Conservation (phyloP, 2,113 vertebrate species). For the Potamarius usumacintae region DNA sequence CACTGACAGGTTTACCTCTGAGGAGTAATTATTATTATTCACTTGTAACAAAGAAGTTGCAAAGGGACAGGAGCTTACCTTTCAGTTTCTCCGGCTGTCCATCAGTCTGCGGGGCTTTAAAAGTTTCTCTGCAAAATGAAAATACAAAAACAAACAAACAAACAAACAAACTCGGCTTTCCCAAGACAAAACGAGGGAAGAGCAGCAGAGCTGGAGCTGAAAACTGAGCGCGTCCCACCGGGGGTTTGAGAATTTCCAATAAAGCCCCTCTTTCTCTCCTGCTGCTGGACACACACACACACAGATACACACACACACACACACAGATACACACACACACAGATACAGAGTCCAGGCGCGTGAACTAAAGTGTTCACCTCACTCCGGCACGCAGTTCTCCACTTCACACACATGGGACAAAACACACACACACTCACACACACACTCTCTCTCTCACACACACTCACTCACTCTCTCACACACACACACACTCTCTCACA, state of each 20-base stretch:
- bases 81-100: conserved; percentile 55
- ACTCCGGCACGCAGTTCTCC: conserved; percentile 40
- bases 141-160: conserved; percentile 1
- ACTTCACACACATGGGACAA: conserved; percentile 54
- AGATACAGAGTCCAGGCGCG: conserved; percentile 54
- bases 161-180: conserved; percentile 52
- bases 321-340: neutral
- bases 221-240: conserved; percentile 59
- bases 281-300: conserved; percentile 51
- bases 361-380: conserved; percentile 20
- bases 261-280: conserved; percentile 64
- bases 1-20: neutral
- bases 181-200: conserved; percentile 53
- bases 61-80: conserved; percentile 61
- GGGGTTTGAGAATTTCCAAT: conserved; percentile 71
- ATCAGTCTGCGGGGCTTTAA: conserved; percentile 65
- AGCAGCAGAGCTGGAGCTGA: conserved; percentile 54
- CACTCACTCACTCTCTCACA: no score
- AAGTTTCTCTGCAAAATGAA: conserved; percentile 54
- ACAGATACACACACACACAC: no score
- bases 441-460: neutral
- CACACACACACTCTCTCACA: no score
- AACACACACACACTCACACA: neutral
- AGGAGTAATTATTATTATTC: neutral
- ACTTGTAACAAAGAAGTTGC: neutral